A percentile compares a stretch with the other conserved stretches of the same genome.
Conservation (phyloP, 2,888 invertebrate species). For the Euclidia mi region DNA sequence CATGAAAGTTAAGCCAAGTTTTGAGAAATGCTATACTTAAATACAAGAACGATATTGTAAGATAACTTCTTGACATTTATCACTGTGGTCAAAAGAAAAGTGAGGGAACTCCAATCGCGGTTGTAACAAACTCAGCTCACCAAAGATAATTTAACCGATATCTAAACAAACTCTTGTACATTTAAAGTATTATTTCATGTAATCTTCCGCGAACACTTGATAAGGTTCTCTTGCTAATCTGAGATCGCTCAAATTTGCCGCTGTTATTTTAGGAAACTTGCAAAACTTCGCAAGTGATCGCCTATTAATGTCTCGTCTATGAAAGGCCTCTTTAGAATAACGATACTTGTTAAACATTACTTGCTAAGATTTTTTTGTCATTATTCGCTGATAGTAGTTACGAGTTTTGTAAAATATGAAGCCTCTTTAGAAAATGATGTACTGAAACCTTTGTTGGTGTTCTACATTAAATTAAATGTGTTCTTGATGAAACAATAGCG, state of each 20-base stretch:
- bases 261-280: constrained; percentile 35
- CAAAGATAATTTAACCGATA: neutral
- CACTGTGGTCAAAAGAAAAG: neutral
- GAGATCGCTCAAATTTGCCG: constrained; percentile 28
- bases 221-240: constrained; percentile 31
- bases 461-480: neutral
- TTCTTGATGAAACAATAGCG: neutral
- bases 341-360: constrained; percentile 17
- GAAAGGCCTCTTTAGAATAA: constrained; percentile 14
- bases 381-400: neutral
- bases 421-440: too few relatives aligned
- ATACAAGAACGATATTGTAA: too few relatives aligned
- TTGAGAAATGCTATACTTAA: too few relatives aligned
- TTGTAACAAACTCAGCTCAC: neutral
- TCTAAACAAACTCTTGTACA: constrained; percentile 20
- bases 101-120: neutral
- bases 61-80: too few relatives aligned
- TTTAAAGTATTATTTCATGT: constrained; percentile 31
- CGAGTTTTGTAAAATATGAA: neutral
- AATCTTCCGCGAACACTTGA: constrained; percentile 28
- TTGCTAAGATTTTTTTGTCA: constrained; percentile 11
- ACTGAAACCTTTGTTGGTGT: too few relatives aligned
- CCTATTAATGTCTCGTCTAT: constrained; percentile 19
- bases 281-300: constrained; percentile 23
- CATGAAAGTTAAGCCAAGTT: too few relatives aligned